A percentile compares a stretch with the other conserved stretches of the same genome.
phyloP scores from a whole-genome alignment of 2,888 invertebrate species.

The Polyommatus icarus region DNA sequence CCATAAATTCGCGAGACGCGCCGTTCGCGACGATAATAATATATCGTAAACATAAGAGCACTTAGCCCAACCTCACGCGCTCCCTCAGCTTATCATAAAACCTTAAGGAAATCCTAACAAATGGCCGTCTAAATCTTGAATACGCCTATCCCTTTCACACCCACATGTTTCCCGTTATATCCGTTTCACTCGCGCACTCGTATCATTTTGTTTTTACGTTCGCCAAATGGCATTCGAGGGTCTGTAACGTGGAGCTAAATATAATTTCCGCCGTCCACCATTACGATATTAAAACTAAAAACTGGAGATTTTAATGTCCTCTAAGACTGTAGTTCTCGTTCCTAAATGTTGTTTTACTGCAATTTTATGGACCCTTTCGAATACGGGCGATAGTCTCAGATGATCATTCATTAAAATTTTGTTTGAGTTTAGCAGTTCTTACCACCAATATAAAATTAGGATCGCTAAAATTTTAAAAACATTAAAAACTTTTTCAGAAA shows the following conservation, averaged over 20 bases:
- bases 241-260: conserved; percentile 18
- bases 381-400: neutral
- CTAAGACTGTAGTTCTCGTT: neutral
- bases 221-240: conserved; percentile 23
- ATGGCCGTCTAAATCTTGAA: conserved; percentile 39
- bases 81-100: conserved; percentile 51
- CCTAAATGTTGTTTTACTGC: neutral
- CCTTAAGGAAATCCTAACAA: conserved; percentile 41
- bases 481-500: neutral
- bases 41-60: conserved; percentile 49
- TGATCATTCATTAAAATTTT: neutral
- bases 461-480: neutral
- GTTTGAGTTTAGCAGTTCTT: neutral
- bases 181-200: conserved; percentile 26
- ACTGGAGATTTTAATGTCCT: neutral
- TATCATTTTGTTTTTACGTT: conserved; percentile 19
- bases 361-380: neutral
- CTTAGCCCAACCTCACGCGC: conserved; percentile 46
- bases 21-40: conserved; percentile 43
- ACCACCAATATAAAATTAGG: neutral
- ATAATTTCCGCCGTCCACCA: conserved; percentile 19
- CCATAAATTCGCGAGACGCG: conserved; percentile 38
- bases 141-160: conserved; percentile 35
- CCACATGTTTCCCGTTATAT: conserved; percentile 18
- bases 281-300: conserved; percentile 24